Evolutionary conservation across 2,888 invertebrate genomes (phyloP), one percentile per base, ranked within the genome.

Genomic region (Stegophylla sp.): DNA sequence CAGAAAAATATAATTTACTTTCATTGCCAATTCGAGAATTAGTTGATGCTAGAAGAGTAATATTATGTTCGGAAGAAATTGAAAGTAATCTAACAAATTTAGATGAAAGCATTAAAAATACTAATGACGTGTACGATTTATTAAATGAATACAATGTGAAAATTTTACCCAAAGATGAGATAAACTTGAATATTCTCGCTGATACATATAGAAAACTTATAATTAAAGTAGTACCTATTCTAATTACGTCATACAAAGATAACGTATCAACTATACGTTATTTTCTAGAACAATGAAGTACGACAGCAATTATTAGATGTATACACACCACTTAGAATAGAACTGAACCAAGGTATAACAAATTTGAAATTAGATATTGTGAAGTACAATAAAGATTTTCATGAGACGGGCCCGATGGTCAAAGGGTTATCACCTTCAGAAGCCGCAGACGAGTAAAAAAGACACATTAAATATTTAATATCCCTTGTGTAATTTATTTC

Each of bases 401-500:
- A 92, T 20, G 85, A 87, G n/a, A 91, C 89, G 85, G 96, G 96
- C 0, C 96, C 96, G 0, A 93, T 95, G 94, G 90, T 93, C 0
- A 91, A 92, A 7, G 95, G 94, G 1, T 89, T 96, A 43, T 88
- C 92, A 0, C 94, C 96, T 0, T 90, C 93, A 84, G 96, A 96
- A 87, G 96, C 96, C 26, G 94, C 94, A 84, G 94, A 95, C 86
- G 90, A 93, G 88, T 91, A 86, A 56, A 69, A 59, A 53, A 61
- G 12, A 20, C 20, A 17, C 34, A 15, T 28, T 15, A 3, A 17
- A 17, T 17, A 7, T 17, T 41, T 41, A 12, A 12, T 20, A 7
- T 61, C 1, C 0, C 0, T 59, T 26, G 23, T 26, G 17, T 0
- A 51, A 28, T 5, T 15, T 45, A 71, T 53, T 43, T 56, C 12